phyloP scores from a whole-genome alignment of 1,140 invertebrate species.

The Drosophila serrata region DNA sequence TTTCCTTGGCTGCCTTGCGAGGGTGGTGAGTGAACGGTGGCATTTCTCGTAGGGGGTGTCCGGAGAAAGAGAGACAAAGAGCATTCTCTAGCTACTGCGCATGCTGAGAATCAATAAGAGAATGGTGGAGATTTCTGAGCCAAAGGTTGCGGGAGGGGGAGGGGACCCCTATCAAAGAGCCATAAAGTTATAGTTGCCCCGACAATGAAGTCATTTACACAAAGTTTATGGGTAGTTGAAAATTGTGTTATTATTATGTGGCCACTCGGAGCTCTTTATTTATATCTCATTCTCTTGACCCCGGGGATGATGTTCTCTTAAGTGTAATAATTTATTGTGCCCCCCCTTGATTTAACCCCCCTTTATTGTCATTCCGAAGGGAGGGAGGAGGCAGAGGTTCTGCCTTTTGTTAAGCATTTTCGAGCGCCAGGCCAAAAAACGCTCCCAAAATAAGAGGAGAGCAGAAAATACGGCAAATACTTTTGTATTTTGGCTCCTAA shows the following conservation, averaged over 20 bases:
- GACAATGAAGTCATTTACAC: conserved; percentile 49
- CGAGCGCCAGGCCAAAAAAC: conserved; percentile 47
- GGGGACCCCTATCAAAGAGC: conserved; percentile 33
- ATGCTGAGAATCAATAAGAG: conserved; percentile 45
- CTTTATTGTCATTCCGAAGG: conserved; percentile 24
- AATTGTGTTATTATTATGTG: conserved; percentile 51
- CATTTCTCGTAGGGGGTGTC: conserved; percentile 25
- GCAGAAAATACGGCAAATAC: conserved; percentile 35
- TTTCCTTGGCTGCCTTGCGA: conserved; percentile 26
- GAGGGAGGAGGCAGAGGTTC: background rate
- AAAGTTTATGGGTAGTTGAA: conserved; percentile 49
- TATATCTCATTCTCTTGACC: conserved; percentile 36
- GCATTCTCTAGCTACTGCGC: conserved; percentile 31
- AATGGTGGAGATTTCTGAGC: background rate
- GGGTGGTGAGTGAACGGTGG: conserved; percentile 2
- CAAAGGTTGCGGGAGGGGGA: no score
- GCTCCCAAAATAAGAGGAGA: conserved; percentile 50
- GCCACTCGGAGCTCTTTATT: conserved; percentile 22
- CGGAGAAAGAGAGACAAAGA: conserved; percentile 14
- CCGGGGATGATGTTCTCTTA: conserved; percentile 32
- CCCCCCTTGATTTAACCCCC: conserved; percentile 3
- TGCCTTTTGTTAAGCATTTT: conserved; percentile 53
- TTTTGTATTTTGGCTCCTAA: conserved; percentile 52
- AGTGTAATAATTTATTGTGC: conserved; percentile 48
- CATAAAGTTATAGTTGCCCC: conserved; percentile 48